Conservation (phyloP, 2,888 invertebrate genomes). For the Cinara cedri region DNA sequence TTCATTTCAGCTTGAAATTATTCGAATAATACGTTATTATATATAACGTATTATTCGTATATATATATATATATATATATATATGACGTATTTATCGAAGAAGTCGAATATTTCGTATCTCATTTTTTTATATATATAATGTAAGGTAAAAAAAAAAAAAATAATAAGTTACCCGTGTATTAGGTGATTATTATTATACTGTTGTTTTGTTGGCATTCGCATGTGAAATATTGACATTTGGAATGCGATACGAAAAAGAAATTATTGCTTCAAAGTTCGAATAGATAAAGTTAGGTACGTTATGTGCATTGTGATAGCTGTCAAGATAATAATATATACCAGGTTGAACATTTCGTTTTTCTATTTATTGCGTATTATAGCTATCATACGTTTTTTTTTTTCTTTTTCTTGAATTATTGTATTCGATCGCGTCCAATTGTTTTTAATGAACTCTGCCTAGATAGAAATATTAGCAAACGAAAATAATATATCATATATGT, state of each 20-base stretch:
- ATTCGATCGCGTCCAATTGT: slow-evolving; percentile 12
- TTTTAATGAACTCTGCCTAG: not conserved
- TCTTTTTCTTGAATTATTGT: not conserved
- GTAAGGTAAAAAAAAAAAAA: too few species aligned
- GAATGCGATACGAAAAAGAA: not conserved
- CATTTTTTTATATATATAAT: too few species aligned
- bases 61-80: too few species aligned
- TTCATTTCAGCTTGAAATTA: too few species aligned
- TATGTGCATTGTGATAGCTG: not conserved
- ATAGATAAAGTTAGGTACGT: not conserved
- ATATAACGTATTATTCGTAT: too few species aligned
- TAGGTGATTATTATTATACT: not conserved
- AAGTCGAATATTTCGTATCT: too few species aligned
- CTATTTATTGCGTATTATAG: not conserved
- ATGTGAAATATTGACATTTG: slow-evolving; percentile 2
- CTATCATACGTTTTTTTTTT: not conserved
- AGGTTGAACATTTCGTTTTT: slow-evolving; percentile 14
- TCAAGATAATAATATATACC: not conserved
- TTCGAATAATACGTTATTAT: too few species aligned
- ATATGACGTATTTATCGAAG: too few species aligned
- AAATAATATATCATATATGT: not conserved
- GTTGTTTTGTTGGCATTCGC: not conserved
- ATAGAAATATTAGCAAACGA: slow-evolving; percentile 2
- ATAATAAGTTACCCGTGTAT: not conserved
- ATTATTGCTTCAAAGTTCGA: not conserved